phyloP scores from a whole-genome alignment of 2,113 vertebrate species.

The Prunella fulvescens region DNA sequence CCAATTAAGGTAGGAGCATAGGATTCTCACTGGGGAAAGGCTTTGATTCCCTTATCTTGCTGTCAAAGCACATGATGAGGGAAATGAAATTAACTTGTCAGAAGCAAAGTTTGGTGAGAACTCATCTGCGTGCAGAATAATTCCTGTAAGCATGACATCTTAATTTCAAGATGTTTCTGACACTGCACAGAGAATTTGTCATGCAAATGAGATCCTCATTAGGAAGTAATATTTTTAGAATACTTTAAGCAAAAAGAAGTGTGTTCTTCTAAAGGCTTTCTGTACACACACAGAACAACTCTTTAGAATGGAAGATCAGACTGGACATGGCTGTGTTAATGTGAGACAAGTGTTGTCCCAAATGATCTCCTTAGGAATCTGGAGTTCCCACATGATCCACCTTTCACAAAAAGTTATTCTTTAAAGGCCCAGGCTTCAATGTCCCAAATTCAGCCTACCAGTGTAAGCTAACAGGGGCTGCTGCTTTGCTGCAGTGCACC shows the following conservation, averaged over 20 bases:
- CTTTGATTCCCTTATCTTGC: neutral
- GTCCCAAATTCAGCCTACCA: neutral
- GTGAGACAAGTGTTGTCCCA: neutral
- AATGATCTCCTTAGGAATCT: neutral
- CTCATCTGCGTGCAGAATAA: neutral
- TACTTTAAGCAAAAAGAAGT: neutral
- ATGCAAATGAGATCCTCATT: slow-evolving; percentile 51
- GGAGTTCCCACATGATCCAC: neutral
- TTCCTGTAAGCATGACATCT: slow-evolving; percentile 28
- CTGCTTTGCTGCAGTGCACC: neutral
- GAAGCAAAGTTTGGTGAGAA: slow-evolving; percentile 17
- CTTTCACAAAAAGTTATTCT: neutral
- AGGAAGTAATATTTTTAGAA: slow-evolving; percentile 49
- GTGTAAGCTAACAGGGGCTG: neutral
- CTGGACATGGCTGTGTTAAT: neutral
- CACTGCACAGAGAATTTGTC: slow-evolving; percentile 43
- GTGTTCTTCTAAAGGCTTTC: neutral
- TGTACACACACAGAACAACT: neutral
- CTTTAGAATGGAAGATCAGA: neutral
- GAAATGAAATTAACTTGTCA: neutral
- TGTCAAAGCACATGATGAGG: neutral
- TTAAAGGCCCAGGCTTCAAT: neutral
- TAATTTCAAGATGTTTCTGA: slow-evolving; percentile 46
- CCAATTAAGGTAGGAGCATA: neutral
- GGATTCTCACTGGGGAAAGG: neutral